Evolutionary conservation across 2,113 vertebrate genomes (phyloP).

Genomic region (Elgaria multicarinata): DNA sequence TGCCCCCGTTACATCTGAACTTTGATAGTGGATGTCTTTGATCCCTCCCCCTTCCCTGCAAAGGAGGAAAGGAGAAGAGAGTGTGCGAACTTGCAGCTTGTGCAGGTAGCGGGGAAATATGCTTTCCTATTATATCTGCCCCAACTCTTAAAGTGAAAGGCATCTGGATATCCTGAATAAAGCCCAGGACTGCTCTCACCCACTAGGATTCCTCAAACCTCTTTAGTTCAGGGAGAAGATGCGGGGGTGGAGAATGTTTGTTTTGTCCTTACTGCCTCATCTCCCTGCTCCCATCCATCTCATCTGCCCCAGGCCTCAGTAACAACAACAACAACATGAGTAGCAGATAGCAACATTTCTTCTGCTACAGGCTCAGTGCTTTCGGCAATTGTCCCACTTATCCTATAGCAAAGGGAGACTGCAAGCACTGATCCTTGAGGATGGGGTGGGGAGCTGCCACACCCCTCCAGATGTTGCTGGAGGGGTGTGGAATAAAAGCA

Average conservation of each 20-base stretch:
- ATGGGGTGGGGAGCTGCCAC: too few relatives aligned
- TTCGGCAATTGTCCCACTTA: background rate
- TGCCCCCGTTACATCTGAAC: too few relatives aligned
- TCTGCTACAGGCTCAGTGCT: background rate
- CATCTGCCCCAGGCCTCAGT: too few relatives aligned
- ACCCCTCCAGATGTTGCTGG: too few relatives aligned
- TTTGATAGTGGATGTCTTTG: background rate
- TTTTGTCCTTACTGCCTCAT: background rate
- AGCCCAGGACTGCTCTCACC: background rate
- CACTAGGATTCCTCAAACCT: background rate
- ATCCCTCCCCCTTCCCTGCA: background rate
- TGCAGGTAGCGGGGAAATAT: too few relatives aligned
- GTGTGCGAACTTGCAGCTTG: background rate
- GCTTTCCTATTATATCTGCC: too few relatives aligned
- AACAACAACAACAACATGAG: background rate
- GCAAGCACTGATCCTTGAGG: background rate
- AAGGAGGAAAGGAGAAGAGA: background rate
- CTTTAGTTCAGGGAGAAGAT: too few relatives aligned
- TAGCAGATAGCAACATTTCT: background rate
- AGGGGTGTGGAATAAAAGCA: too few relatives aligned
- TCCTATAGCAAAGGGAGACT: background rate
- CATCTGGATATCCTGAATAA: background rate
- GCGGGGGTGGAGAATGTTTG: background rate
- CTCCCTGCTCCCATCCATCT: background rate
- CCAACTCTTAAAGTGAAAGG: background rate